Evolutionary conservation across 2,113 vertebrate genomes (phyloP).

Genomic region (Oceanites oceanicus): DNA sequence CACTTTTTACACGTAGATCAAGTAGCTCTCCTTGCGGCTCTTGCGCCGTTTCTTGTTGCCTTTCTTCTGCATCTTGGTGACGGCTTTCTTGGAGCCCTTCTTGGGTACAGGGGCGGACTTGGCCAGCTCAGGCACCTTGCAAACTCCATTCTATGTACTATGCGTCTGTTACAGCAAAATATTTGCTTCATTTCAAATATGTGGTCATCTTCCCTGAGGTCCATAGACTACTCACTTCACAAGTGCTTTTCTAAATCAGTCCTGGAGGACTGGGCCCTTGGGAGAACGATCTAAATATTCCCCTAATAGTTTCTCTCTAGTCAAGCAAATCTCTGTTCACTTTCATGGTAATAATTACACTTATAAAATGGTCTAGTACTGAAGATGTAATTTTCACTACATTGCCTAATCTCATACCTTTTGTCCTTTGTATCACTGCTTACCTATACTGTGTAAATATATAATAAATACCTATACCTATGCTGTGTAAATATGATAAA

Average conservation of each 20-base stretch:
- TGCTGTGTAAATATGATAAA: not conserved
- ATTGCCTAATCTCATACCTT: not conserved
- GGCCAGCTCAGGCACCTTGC: not conserved
- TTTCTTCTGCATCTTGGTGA: no score
- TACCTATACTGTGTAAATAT: not conserved
- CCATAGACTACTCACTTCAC: not conserved
- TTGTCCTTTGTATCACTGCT: not conserved
- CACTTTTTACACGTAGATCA: conserved; percentile 78
- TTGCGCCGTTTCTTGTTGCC: not conserved
- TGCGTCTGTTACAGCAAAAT: not conserved
- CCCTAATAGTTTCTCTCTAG: not conserved
- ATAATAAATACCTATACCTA: no score
- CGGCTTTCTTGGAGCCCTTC: no score
- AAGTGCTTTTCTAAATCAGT: not conserved
- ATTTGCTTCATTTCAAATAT: not conserved
- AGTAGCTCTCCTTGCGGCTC: conserved; percentile 76
- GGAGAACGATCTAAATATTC: not conserved
- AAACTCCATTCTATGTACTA: not conserved
- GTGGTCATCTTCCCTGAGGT: not conserved
- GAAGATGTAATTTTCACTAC: not conserved
- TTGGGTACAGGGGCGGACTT: no score
- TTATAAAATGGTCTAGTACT: not conserved
- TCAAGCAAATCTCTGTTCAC: not conserved
- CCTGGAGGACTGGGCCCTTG: not conserved
- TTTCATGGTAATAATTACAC: not conserved